phyloP scores from a whole-genome alignment of 2,113 vertebrate species.

The Hemiprocne comata region DNA sequence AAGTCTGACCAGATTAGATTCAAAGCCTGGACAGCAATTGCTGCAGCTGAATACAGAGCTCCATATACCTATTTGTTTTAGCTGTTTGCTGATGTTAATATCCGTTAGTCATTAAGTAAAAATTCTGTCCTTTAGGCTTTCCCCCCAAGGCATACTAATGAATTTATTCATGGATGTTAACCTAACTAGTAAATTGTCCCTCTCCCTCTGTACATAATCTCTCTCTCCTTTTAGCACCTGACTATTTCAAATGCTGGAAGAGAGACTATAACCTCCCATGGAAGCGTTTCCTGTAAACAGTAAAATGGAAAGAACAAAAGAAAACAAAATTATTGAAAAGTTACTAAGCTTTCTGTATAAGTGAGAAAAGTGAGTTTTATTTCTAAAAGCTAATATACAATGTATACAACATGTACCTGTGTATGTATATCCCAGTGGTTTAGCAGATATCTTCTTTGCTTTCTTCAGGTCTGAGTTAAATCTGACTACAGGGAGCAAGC shows the following conservation, averaged over 20 bases:
- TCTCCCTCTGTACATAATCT: not conserved
- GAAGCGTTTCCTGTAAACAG: not conserved
- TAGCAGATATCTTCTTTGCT: not conserved
- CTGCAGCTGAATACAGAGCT: not conserved
- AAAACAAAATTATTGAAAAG: not conserved
- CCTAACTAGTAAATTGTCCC: not conserved
- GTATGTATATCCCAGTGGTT: not conserved
- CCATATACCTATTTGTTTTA: not conserved
- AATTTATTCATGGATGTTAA: not conserved
- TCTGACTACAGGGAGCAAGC: not conserved
- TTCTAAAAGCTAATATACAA: not conserved
- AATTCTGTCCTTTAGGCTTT: not conserved
- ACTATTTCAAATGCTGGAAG: not conserved
- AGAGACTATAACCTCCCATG: not conserved
- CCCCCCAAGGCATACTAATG: not conserved
- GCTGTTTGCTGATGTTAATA: not conserved
- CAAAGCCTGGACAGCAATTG: conserved; percentile 1
- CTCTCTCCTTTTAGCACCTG: not conserved
- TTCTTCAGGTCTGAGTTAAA: not conserved
- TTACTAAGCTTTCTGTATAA: not conserved
- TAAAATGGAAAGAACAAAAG: not conserved
- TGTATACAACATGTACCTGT: not conserved
- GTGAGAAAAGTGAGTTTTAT: not conserved
- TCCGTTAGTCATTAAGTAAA: not conserved
- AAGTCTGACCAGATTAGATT: conserved; percentile 39